Evolutionary conservation across 1,140 invertebrate genomes (phyloP).

Genomic region (Drepana arcuata): DNA sequence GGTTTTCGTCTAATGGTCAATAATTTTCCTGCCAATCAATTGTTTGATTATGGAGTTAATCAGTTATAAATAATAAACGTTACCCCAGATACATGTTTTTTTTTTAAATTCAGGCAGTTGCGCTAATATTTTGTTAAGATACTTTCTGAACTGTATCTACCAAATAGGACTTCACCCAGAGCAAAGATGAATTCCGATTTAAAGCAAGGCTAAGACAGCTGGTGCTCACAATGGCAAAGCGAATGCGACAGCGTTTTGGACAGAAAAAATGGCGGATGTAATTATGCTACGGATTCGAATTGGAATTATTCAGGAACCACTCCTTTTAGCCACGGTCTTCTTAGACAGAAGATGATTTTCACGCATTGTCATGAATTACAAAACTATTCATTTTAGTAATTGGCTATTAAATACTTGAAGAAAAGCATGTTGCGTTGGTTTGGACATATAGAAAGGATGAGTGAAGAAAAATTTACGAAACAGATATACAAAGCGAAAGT

Average conservation of each 20-base stretch:
- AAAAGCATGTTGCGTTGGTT: too few species aligned
- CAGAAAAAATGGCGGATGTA: constrained; percentile 38
- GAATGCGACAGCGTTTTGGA: constrained; percentile 33
- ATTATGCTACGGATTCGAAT: constrained; percentile 20
- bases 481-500: too few species aligned
- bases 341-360: constrained; percentile 7
- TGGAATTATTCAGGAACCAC: constrained; percentile 14
- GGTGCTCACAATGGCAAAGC: constrained; percentile 29
- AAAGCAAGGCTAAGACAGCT: background rate
- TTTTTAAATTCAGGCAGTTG: background rate
- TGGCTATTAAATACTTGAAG: too few species aligned
- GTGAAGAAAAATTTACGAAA: too few species aligned
- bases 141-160: background rate
- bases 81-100: background rate
- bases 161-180: background rate
- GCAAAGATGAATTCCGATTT: background rate
- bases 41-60: background rate
- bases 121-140: background rate
- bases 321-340: constrained; percentile 12
- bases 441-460: too few species aligned
- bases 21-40: too few species aligned
- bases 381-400: too few species aligned
- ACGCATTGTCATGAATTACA: too few species aligned
- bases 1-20: too few species aligned
- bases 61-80: background rate